Evolutionary conservation across 2,888 invertebrate genomes (phyloP), one percentile per base, ranked within the genome.

Genomic region (Temnothorax rugatulus): DNA sequence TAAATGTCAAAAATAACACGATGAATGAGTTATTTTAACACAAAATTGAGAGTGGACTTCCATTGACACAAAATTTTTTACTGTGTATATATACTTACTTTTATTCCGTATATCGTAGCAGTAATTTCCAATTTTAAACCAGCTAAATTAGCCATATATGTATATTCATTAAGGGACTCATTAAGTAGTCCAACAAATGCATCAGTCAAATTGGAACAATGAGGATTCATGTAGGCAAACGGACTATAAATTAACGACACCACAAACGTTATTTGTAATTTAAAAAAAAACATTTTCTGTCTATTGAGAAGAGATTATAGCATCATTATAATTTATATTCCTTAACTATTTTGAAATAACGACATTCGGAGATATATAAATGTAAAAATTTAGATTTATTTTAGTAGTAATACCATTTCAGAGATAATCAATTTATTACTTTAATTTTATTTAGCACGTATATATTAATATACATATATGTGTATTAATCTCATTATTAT

Each of bases 81-180:
- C n/a, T n/a, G n/a, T n/a, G n/a, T n/a, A 2, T 34, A 34, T 59
- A 25, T 15, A 52, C 97, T 97, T 95, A 99, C 98, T 94, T 96
- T 97, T 84, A 99, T 96, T 63, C 99, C 99, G 93, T 97, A 97
- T 93, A 97, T 97, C 82, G 97, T 98, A 92, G 97, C 97, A 34
- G 95, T 96, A 52, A 99, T 95, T 91, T 96, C 96, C 96, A 98
- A 98, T 86, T 97, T 96, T 2, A 99, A 95, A 0, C 99, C 99
- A 38, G 99, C 99, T 88, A 99, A 95, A 91, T 98, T 97, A 0
- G 99, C 99, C 44, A 97, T 97, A 95, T 99, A 99, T 2, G 98
- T 96, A 95, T 98, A 99, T 95, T 99, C 99, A 93, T 97, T 99
- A 38, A 99, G 95, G 9, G 97, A 96, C 95, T 99, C 99, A 83